Percentiles rank a stretch among this genome's conserved stretches.
phyloP scores from a whole-genome alignment of 2,113 vertebrate species.

The Glaucomys volans region DNA sequence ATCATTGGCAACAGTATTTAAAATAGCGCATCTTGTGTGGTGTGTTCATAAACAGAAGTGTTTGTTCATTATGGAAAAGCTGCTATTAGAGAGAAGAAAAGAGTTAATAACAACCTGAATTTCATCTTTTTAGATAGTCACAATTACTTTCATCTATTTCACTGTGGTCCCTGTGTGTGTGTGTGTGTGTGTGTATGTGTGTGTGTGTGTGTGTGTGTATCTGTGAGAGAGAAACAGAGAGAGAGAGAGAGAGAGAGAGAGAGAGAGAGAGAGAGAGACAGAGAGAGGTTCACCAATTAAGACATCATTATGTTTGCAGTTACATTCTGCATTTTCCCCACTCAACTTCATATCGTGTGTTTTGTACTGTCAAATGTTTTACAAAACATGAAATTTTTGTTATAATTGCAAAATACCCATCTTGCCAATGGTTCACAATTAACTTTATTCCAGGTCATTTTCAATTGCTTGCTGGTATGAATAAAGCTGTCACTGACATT shows the following conservation, averaged over 20 bases:
- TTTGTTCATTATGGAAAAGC: background rate
- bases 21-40: background rate
- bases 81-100: background rate
- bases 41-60: background rate
- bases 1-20: background rate
- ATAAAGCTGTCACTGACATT: background rate
- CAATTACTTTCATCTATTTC: background rate
- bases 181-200: background rate
- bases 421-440: background rate
- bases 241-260: too few relatives aligned
- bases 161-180: background rate
- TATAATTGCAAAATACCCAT: too few relatives aligned
- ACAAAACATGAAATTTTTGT: too few relatives aligned
- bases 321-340: too few relatives aligned
- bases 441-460: background rate
- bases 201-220: too few relatives aligned
- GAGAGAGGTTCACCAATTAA: too few relatives aligned
- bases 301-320: too few relatives aligned
- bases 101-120: background rate
- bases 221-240: too few relatives aligned
- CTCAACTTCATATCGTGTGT: too few relatives aligned
- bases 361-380: too few relatives aligned
- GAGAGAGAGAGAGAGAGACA: too few relatives aligned
- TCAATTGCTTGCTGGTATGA: background rate
- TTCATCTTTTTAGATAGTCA: background rate